These are phyloP conservation scores for Oxycera nigricornis DNA, from an alignment of 2,888 invertebrate genomes.

Conservation along the genomic window DNA sequence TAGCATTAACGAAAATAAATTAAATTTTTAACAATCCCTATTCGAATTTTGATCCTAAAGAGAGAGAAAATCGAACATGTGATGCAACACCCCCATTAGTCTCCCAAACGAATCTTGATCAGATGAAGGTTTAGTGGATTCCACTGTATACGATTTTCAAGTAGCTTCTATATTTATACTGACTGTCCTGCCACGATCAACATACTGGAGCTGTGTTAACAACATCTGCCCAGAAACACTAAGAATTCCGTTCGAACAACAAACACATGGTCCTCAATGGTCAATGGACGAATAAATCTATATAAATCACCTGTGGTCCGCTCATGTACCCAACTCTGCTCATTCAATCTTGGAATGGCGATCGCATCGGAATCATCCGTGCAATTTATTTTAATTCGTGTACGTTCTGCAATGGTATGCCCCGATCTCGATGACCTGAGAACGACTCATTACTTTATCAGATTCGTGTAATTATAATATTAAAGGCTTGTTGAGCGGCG, in stretches of 20 bases:
- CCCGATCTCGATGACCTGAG: slow-evolving; percentile 44
- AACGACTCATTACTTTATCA: slow-evolving; percentile 46
- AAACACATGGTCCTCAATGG: not conserved
- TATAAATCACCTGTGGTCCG: slow-evolving; percentile 31
- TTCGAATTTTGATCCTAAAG: no score
- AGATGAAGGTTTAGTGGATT: no score
- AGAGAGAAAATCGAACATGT: no score
- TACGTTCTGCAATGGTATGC: not conserved
- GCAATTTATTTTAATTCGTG: slow-evolving; percentile 26
- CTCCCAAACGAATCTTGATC: no score
- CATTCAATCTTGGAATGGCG: not conserved
- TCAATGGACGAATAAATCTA: not conserved
- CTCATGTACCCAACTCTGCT: not conserved
- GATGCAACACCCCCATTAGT: no score
- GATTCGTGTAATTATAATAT: slow-evolving; percentile 46
- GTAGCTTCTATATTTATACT: no score
- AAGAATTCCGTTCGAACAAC: not conserved
- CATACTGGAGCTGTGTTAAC: no score
- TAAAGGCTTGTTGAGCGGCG: slow-evolving; percentile 26
- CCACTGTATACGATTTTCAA: no score
- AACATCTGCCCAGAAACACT: slow-evolving; percentile 6
- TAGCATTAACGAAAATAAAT: no score
- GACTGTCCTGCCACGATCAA: no score
- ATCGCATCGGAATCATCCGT: slow-evolving; percentile 10
- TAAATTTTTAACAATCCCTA: no score